phyloP scores from a whole-genome alignment of 2,888 invertebrate species.

The Ornithoptera alexandrae region DNA sequence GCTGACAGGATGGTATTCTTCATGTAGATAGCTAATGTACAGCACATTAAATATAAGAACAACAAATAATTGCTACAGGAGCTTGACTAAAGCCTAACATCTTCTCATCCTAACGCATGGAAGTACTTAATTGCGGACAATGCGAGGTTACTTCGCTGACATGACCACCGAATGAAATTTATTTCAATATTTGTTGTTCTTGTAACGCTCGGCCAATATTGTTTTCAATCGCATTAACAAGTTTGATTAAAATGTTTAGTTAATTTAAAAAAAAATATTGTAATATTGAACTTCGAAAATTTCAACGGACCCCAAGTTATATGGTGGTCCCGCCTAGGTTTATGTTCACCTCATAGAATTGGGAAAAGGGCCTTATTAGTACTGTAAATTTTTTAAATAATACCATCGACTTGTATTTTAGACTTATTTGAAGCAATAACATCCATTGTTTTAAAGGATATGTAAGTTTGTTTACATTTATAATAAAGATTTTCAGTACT shows the following conservation, averaged over 20 bases:
- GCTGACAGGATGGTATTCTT: conserved; percentile 2
- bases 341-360: neutral
- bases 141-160: neutral
- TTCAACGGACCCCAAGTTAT: neutral
- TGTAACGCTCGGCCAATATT: conserved; percentile 1
- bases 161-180: neutral
- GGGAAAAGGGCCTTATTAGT: conserved; percentile 9
- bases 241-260: neutral
- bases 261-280: neutral
- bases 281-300: neutral
- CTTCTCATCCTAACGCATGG: too few relatives aligned
- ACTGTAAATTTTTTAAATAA: conserved; percentile 8
- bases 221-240: neutral
- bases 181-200: neutral
- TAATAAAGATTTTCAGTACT: too few relatives aligned
- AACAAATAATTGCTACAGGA: neutral
- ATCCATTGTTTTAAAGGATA: neutral
- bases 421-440: too few relatives aligned
- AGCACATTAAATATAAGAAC: neutral
- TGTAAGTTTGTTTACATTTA: too few relatives aligned
- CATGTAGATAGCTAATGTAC: conserved; percentile 5
- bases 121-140: too few relatives aligned
- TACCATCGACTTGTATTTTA: neutral
- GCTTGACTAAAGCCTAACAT: too few relatives aligned
- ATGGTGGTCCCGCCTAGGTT: neutral